Base-by-base conservation (phyloP, 2,113 vertebrate species). In the Paracanthobrama guichenoti region DNA sequence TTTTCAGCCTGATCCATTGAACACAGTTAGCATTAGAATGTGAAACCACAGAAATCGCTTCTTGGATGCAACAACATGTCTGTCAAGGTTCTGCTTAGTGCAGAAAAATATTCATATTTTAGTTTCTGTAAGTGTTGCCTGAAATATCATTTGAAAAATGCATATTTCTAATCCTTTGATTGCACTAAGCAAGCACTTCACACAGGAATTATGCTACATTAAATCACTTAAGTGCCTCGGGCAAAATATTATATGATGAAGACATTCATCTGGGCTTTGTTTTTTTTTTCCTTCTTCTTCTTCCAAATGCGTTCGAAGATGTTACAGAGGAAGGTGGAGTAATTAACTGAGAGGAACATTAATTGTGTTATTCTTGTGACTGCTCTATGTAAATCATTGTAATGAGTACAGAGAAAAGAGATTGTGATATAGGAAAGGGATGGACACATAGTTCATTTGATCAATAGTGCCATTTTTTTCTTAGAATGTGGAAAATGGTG, bases 211-310 rank as follows among this genome's bases (percentile, higher is more conserved):
- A 76, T 75, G 81, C 79, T 86, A 82, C 86, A 86, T 82, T 84
- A 75, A 87, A 84, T 85, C 72, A 87, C 48, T 79, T 89, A 84
- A 87, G 64, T 55, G 84, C 86, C 82, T 74, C 66, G 12, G 82
- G 84, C 84, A 64, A 66, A 84, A 78, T 69, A 62, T 53, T 82
- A 39, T 74, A 71, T 46, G 55, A 84, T 87, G 26, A 71, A 82
- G 85, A 86, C 83, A 67, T 86, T 80, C 78, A 86, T 81, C 81
- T 86, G 59, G 39, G 78, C 59, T 62, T 87, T 84, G 79, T 76
- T 6, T 53, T 71, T 69, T 87, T 86, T 82, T 66, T 46, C 24
- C 6, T 7, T 74, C 3, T 46, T 50, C 6, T 7, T 74, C 3
- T 46, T 50, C 0, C 9, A 76, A 39, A 44, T 59, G 44, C 59